Evolutionary conservation across 2,113 vertebrate species (phyloP).

Genomic region (Protobothrops flavoviridis): DNA sequence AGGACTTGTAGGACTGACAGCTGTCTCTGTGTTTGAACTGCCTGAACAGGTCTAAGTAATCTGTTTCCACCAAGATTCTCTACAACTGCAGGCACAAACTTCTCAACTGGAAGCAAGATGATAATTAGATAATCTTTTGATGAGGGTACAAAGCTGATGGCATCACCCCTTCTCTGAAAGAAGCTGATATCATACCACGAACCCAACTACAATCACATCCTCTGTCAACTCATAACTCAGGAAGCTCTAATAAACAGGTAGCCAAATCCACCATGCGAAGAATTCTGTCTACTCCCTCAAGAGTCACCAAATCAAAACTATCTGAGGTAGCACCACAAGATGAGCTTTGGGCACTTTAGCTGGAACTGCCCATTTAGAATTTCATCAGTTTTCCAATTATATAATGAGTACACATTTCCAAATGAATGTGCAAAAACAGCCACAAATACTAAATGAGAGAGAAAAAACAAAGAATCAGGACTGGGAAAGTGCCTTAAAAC

Average conservation of each 20-base stretch:
- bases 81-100: background rate
- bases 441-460: background rate
- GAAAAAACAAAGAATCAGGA: background rate
- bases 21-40: background rate
- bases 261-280: background rate
- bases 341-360: background rate
- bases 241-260: background rate
- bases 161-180: background rate
- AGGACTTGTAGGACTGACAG: background rate
- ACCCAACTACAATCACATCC: background rate
- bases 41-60: background rate
- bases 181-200: background rate
- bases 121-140: background rate
- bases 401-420: background rate
- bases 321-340: background rate
- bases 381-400: background rate
- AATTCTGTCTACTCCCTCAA: background rate
- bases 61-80: background rate
- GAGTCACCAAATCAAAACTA: background rate
- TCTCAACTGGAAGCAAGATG: background rate
- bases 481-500: conserved; percentile 12
- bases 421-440: background rate
- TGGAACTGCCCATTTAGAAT: background rate
- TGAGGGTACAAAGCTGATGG: background rate
- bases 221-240: background rate